A percentile compares a stretch with the other conserved stretches of the same genome.
phyloP scores from a whole-genome alignment of 53 echinoderm and acorn worm genomes.

The Echinometra lucunter region DNA sequence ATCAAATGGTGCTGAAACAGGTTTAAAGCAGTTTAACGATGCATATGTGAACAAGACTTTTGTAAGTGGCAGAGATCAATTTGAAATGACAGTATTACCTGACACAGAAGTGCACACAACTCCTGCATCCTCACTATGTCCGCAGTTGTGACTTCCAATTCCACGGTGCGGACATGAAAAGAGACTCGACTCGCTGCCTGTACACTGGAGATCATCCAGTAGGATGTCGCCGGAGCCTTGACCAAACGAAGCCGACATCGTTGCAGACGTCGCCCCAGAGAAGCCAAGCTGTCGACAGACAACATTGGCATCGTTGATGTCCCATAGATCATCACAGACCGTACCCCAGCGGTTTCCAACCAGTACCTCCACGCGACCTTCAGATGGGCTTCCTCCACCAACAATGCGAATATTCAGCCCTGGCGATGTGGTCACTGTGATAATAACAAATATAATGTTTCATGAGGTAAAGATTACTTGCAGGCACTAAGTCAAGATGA shows the following conservation, averaged over 20 bases:
- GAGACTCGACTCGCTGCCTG: constrained; percentile 66
- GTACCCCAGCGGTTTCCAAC: constrained; percentile 74
- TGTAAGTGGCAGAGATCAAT: too few species aligned
- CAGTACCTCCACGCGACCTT: constrained; percentile 77
- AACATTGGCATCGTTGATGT: constrained; percentile 70
- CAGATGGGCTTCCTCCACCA: constrained; percentile 34
- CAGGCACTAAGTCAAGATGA: too few species aligned
- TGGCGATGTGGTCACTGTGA: background rate
- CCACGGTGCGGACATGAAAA: constrained; percentile 61
- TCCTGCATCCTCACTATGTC: constrained; percentile 74
- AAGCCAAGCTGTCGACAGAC: constrained; percentile 78
- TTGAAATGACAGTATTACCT: constrained; percentile 26
- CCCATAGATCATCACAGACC: constrained; percentile 79
- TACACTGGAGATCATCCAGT: constrained; percentile 72
- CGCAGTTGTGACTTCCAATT: constrained; percentile 72
- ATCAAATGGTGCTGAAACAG: too few species aligned
- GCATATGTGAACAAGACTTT: too few species aligned
- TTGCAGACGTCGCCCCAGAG: constrained; percentile 57
- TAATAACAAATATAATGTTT: too few species aligned
- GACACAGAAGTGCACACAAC: constrained; percentile 66
- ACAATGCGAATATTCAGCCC: constrained; percentile 63
- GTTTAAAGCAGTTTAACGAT: too few species aligned
- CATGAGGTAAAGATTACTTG: too few species aligned
- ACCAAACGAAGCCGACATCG: constrained; percentile 73
- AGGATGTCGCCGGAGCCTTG: constrained; percentile 68